Percentiles rank a stretch among this genome's conserved stretches.
Conservation (phyloP, 2,113 vertebrate genomes). For the Syrmaticus mikado region DNA sequence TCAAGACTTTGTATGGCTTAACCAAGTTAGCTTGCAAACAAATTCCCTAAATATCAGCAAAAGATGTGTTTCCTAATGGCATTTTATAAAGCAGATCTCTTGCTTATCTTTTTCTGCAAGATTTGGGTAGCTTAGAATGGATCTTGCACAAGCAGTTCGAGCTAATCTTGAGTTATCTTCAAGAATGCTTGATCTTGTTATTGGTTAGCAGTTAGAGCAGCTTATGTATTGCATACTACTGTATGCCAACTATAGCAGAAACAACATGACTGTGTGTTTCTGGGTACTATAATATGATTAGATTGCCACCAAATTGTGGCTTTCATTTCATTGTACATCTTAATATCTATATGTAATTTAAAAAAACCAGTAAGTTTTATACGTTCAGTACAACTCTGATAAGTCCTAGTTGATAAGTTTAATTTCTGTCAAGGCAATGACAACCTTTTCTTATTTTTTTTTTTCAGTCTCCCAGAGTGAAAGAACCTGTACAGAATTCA, state of each 20-base stretch:
- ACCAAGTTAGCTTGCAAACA: background rate
- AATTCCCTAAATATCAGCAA: accelerated
- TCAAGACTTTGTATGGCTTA: background rate
- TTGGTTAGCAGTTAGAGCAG: background rate
- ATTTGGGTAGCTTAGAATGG: background rate
- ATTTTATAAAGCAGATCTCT: background rate
- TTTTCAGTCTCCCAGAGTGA: conserved; percentile 94
- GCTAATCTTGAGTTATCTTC: background rate
- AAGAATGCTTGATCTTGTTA: background rate
- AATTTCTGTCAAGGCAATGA: background rate
- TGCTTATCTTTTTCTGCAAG: background rate
- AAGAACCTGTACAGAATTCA: conserved; percentile 88
- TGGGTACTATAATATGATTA: background rate
- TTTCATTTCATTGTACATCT: background rate
- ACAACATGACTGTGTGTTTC: accelerated
- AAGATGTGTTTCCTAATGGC: background rate
- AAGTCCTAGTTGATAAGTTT: background rate
- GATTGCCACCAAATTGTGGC: background rate
- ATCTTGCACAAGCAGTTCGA: background rate
- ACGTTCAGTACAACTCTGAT: background rate
- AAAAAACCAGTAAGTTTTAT: background rate
- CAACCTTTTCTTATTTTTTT: conserved; percentile 65
- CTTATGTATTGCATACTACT: background rate
- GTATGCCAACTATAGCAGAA: background rate
- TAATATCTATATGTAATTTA: background rate